These are phyloP conservation scores for Urechis unicinctus DNA, from an alignment of 2,888 invertebrate species.

Conservation along the genomic window DNA sequence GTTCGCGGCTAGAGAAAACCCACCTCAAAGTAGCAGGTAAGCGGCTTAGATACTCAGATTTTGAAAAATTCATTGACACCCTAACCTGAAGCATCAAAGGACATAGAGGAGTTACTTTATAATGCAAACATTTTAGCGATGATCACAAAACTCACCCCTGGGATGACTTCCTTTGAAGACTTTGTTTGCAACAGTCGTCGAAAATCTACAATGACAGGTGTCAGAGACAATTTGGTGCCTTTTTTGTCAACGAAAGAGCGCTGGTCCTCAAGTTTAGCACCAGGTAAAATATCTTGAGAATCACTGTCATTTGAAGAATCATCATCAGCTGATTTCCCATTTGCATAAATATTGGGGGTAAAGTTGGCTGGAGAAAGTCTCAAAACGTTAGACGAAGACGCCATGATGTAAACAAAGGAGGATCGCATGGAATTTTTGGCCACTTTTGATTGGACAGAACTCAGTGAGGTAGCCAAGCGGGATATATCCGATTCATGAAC, in stretches of 20 bases:
- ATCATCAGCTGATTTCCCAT: not conserved
- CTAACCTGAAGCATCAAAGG: no score
- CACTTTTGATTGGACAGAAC: no score
- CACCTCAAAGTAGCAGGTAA: no score
- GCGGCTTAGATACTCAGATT: no score
- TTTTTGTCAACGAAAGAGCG: not conserved
- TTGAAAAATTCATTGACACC: no score
- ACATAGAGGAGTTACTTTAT: no score
- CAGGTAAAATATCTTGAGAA: not conserved
- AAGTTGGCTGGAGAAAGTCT: not conserved
- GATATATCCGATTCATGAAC: no score
- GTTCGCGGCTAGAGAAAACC: no score
- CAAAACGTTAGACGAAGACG: not conserved
- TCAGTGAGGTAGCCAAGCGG: no score
- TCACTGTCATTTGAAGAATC: no score
- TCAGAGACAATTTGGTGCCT: not conserved
- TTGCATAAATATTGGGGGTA: not conserved
- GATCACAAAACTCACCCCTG: not conserved
- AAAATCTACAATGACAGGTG: not conserved
- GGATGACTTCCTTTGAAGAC: not conserved
- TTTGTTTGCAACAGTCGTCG: not conserved
- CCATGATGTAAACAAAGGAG: not conserved
- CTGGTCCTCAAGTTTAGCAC: not conserved
- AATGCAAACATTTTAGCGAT: no score
- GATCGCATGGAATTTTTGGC: not conserved